A percentile compares a stretch with the other conserved stretches of the same genome.
Conservation (phyloP, 2,797 vertebrate species). For the Labroides dimidiatus region DNA sequence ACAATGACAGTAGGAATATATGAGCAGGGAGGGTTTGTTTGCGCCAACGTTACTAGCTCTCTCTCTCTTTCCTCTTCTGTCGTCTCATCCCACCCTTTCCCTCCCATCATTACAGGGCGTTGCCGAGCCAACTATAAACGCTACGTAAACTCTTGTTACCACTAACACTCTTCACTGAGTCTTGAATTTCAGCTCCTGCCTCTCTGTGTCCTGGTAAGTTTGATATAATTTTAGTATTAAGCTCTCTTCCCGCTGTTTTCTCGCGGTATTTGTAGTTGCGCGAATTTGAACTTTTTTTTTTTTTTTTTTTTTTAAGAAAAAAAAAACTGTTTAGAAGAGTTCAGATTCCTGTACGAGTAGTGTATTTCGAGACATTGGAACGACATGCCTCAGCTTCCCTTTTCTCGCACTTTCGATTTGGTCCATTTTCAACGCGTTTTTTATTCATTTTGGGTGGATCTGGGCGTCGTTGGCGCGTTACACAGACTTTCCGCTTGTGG, state of each 20-base stretch:
- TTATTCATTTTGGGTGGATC: not conserved
- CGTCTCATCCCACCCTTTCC: conserved; percentile 16
- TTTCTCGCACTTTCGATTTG: not conserved
- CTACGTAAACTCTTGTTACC: conserved; percentile 24
- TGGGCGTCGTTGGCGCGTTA: conserved; percentile 10
- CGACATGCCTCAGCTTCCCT: not conserved
- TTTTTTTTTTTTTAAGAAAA: no score
- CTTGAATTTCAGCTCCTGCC: not conserved
- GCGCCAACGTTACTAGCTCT: not conserved
- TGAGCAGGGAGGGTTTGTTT: conserved; percentile 1
- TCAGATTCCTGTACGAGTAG: no score
- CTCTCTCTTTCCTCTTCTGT: conserved; percentile 3
- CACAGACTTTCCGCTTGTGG: not conserved
- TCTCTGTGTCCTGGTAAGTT: conserved; percentile 56
- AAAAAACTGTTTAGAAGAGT: not conserved
- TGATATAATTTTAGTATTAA: accelerated
- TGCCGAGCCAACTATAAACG: conserved; percentile 65
- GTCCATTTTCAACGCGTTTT: not conserved
- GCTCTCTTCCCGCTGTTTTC: not conserved
- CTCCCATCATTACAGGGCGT: conserved; percentile 64
- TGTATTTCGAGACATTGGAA: not conserved
- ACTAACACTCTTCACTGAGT: conserved; percentile 5
- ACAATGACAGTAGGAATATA: not conserved
- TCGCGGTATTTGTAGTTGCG: not conserved
- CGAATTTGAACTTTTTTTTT: not conserved